Base-by-base conservation (phyloP, 2,888 invertebrate species). In the Bugulina stolonifera region DNA sequence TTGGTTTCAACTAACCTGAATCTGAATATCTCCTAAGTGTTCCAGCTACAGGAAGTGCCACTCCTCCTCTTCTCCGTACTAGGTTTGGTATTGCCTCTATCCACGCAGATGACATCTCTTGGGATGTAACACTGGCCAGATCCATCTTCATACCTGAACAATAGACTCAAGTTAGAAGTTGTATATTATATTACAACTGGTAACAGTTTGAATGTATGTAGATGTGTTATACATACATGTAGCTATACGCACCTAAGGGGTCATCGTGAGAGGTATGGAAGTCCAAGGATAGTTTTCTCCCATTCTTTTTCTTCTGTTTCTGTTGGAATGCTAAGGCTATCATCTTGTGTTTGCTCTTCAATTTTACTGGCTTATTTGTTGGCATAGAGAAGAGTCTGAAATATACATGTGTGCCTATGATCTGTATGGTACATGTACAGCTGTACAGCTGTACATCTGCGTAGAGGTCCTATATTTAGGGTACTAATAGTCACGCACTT, bases 311-410 rank as follows among this genome's bases (percentile, higher is more conserved):
- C 79, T 92, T 91, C 78, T 91, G 91, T 57, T 94, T 89, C 73
- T 93, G 92, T 0, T 92, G 91, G 87, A 92, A 96, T 0, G 93
- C 93, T 82, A 93, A 91, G 27, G 94, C 92, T 73, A 96, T 94
- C 69, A 95, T 89, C 85, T 93, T 92, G 84, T 95, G 94, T 80
- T 94, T 93, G 34, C 64, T 64, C 81, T 91, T 90, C 71, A 90
- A 80, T 79, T 80, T 80, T n/a, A 83, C 79, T 29, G 84, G 84
- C 71, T 82, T 82, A 73, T 82, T 80, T 35, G 75, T 35, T n/a
- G 80, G 79, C 70, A 77, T 80, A n/a, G 78, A 79, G 73, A 79
- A 80, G 1, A 81, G 72, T 74, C 82, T 83, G 76, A 5, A 43
- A n/a, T n/a, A n/a, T n/a, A n/a, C n/a, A n/a, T n/a, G n/a, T n/a